A percentile compares a stretch with the other conserved stretches of the same genome.
Evolutionary conservation across 2,113 vertebrate species (phyloP).

Genomic region (Clupea harengus): DNA sequence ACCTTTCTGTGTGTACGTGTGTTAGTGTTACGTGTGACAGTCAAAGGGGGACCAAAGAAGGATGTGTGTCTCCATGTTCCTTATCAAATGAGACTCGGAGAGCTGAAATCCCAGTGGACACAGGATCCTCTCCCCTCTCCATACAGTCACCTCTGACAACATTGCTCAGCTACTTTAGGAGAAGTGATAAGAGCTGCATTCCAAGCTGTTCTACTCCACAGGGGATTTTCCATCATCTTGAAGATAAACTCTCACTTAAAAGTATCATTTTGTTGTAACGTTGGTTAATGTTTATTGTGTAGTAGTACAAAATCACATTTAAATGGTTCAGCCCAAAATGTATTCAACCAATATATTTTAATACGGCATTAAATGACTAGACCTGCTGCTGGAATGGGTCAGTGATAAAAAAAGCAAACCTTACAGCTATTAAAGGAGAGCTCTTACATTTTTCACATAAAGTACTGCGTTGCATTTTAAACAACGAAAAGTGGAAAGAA

Average conservation of each 20-base stretch:
- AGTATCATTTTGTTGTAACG: not conserved
- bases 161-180: not conserved
- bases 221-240: not conserved
- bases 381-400: not conserved
- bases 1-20: not conserved
- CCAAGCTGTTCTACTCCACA: too few relatives aligned
- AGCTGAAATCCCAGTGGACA: not conserved
- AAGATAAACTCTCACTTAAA: not conserved
- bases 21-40: constrained; percentile 24
- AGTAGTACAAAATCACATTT: not conserved
- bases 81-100: not conserved
- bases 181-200: not conserved
- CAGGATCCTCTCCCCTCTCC: not conserved
- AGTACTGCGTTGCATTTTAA: not conserved
- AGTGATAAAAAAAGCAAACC: not conserved
- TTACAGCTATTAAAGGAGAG: too few relatives aligned
- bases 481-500: not conserved
- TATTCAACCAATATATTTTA: not conserved
- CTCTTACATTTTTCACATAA: too few relatives aligned
- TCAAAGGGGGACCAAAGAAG: not conserved
- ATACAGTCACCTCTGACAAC: not conserved
- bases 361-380: not conserved
- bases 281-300: too few relatives aligned
- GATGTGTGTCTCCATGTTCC: not conserved
- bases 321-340: not conserved